These are phyloP conservation scores for Sitophilus oryzae DNA, from an alignment of 1,140 invertebrate species.

Conservation along the genomic window DNA sequence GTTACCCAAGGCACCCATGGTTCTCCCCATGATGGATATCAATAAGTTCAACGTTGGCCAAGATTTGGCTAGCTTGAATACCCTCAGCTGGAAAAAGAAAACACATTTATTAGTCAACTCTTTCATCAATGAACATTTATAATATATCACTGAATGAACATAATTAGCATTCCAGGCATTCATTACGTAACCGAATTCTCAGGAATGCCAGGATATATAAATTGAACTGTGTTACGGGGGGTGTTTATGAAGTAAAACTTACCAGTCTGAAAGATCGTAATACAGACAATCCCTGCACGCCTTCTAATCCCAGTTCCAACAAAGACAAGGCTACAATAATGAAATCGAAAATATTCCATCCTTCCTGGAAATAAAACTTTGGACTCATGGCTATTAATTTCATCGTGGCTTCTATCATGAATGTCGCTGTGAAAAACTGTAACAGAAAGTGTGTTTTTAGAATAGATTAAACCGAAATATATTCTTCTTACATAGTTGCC, in stretches of 20 bases:
- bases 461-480: constrained; percentile 5
- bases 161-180: background rate
- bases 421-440: constrained; percentile 97
- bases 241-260: constrained; percentile 45
- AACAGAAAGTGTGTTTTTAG: constrained; percentile 31
- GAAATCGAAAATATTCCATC: constrained; percentile 99
- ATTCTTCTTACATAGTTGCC: constrained; percentile 88
- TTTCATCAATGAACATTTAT: background rate
- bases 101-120: background rate
- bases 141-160: background rate
- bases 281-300: constrained; percentile 91
- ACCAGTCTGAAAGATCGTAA: constrained; percentile 97
- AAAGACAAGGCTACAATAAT: constrained; percentile 95
- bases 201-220: background rate
- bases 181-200: background rate
- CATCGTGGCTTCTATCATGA: constrained; percentile 91
- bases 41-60: constrained; percentile 98
- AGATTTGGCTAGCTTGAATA: constrained; percentile 98
- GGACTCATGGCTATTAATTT: constrained; percentile 97
- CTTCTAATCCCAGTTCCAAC: constrained; percentile 86
- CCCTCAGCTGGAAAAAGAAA: constrained; percentile 73
- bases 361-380: constrained; percentile 96
- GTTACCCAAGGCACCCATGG: constrained; percentile 96
- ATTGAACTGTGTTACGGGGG: background rate
- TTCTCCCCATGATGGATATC: constrained; percentile 97